Conservation (phyloP, 2,113 vertebrate genomes). For the Columba janthina region DNA sequence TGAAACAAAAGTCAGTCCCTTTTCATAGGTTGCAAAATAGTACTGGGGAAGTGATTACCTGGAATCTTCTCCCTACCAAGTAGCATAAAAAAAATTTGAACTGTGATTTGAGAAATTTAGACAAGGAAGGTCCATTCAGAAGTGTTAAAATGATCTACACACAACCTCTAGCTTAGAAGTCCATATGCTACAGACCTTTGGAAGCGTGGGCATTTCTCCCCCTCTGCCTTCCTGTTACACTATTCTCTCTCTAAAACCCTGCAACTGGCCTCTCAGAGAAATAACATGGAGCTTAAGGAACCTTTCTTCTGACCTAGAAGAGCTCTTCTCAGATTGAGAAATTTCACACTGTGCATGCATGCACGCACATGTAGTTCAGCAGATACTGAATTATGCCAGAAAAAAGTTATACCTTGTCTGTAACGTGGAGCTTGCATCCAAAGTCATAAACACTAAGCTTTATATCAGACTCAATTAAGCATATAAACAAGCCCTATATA, state of each 20-base stretch:
- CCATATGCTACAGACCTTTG: neutral
- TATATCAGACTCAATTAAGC: neutral
- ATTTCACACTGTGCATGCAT: neutral
- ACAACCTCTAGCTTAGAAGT: neutral
- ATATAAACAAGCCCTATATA: neutral
- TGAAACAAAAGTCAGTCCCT: neutral
- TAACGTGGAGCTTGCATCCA: neutral
- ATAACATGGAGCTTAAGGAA: accelerated
- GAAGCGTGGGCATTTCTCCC: neutral
- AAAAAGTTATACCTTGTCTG: neutral
- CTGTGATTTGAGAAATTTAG: neutral
- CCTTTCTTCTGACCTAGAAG: neutral
- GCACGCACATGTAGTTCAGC: neutral
- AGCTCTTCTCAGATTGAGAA: neutral
- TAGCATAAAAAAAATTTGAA: neutral
- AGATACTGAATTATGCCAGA: neutral
- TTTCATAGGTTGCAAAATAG: neutral
- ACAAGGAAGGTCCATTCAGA: neutral
- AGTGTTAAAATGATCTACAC: neutral
- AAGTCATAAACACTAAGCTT: neutral
- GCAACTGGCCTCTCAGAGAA: neutral
- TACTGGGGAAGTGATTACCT: neutral
- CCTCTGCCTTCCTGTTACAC: neutral
- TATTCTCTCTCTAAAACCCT: neutral
- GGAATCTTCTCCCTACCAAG: neutral